These are phyloP conservation scores for Dinothrombium tinctorium DNA, from an alignment of 1,140 invertebrate species.

Conservation along the genomic window DNA sequence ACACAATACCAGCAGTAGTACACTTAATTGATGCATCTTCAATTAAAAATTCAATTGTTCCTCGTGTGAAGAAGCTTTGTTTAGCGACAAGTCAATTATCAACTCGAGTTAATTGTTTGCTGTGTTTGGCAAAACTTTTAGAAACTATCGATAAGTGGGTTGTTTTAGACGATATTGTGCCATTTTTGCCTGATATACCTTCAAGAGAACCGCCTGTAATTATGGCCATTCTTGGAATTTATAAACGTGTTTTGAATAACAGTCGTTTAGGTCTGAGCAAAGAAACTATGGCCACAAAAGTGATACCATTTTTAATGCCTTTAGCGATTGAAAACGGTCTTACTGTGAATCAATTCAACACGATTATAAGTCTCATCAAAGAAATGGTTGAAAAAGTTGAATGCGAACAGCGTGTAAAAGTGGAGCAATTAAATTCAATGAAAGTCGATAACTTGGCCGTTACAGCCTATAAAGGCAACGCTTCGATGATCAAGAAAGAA, in stretches of 20 bases:
- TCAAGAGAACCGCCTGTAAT: conserved; percentile 79
- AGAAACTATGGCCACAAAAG: conserved; percentile 72
- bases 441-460: no score
- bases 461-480: no score
- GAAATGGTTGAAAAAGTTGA: conserved; percentile 74
- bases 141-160: conserved; percentile 89
- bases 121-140: conserved; percentile 77
- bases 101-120: conserved; percentile 69
- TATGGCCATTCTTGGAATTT: conserved; percentile 93
- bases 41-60: conserved; percentile 78
- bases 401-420: conserved; percentile 57
- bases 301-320: conserved; percentile 83
- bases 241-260: conserved; percentile 66
- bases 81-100: conserved; percentile 50
- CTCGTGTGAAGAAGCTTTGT: conserved; percentile 74
- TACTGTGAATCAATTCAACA: conserved; percentile 55
- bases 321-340: conserved; percentile 77
- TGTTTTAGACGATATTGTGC: conserved; percentile 79
- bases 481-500: no score
- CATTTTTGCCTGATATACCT: conserved; percentile 71
- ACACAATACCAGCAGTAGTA: conserved; percentile 70
- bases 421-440: conserved; percentile 72
- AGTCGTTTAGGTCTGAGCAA: conserved; percentile 81
- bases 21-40: conserved; percentile 69
- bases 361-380: conserved; percentile 57